Evolutionary conservation across 2,888 invertebrate genomes (phyloP).

Genomic region (Tipula confusa): DNA sequence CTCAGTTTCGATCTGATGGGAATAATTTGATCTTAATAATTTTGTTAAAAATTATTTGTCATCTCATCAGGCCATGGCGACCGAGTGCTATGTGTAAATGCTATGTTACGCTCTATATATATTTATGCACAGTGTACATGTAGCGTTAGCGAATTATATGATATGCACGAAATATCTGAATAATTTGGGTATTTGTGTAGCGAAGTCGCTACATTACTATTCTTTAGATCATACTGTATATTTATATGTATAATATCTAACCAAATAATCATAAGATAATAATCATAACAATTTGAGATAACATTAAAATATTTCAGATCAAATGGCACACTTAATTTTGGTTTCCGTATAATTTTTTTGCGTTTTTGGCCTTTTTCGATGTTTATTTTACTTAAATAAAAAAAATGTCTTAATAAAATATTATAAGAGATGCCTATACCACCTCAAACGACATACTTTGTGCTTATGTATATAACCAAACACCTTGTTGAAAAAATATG

Average conservation of each 20-base stretch:
- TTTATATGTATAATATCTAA: neutral
- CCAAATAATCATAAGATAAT: conserved; percentile 12
- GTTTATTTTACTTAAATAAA: neutral
- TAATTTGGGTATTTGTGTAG: too few relatives aligned
- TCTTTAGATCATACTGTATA: too few relatives aligned
- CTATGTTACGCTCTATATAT: too few relatives aligned
- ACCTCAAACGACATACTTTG: neutral
- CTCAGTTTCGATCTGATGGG: too few relatives aligned
- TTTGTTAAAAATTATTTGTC: too few relatives aligned
- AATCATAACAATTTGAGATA: conserved; percentile 15
- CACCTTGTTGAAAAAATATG: neutral
- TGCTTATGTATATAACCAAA: neutral
- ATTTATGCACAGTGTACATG: too few relatives aligned
- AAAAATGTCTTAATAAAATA: neutral
- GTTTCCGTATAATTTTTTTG: neutral
- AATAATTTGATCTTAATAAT: too few relatives aligned
- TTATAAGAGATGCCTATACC: neutral
- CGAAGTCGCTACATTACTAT: too few relatives aligned
- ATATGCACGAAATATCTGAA: too few relatives aligned
- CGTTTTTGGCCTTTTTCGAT: conserved; percentile 6
- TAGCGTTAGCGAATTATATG: too few relatives aligned
- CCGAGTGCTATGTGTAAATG: too few relatives aligned
- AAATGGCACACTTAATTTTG: conserved; percentile 3
- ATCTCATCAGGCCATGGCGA: too few relatives aligned
- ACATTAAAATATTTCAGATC: neutral